Evolutionary conservation across 2,797 vertebrate genomes (phyloP), one percentile per base, ranked within the genome.

Genomic region (Paratrypauchen microcephalus): DNA sequence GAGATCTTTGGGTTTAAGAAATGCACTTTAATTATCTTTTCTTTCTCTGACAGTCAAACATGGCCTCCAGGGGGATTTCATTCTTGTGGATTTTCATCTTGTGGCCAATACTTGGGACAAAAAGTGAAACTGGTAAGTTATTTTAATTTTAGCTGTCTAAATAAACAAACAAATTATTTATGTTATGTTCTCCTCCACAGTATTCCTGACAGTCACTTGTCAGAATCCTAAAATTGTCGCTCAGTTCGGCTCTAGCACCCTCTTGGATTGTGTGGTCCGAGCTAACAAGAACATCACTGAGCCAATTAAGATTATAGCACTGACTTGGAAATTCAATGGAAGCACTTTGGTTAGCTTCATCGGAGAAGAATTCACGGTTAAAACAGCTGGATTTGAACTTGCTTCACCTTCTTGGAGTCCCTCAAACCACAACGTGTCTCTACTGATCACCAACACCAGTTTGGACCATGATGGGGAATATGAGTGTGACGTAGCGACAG

Each of bases 341-440:
- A 0, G 0, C 0, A 0, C 65, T 0, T 0, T 80, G 1, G 15
- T 82, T 48, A 0, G 6, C 18, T 69, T 45, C 28, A 4, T 30
- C 28, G 0, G 4, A 0, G 28, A 5, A 0, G 0, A 0, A 0
- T 1, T 0, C 0, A 0, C 0, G 0, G 0, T 0, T 21, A 11
- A 52, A 0, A 0, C 0, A 0, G 0, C 7, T 4, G 56, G 81
- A 9, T 85, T 72, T 56, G 0, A 0, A 0, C 78, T 90, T 32
- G 84, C 87, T 0, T 64, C 72, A 0, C 24, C 32, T 0, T 59
- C 0, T 4, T 88, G 84, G 86, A 1, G 73, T 0, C 0, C 0
- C 0, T 74, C 0, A 0, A 81, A 72, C 73, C 63, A 68, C 78
- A 87, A 90, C 1, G 64, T 91, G 0, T 92, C 91, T 11, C 64